Conservation (phyloP, 2,113 vertebrate genomes). For the Gymnorhina tibicen region DNA sequence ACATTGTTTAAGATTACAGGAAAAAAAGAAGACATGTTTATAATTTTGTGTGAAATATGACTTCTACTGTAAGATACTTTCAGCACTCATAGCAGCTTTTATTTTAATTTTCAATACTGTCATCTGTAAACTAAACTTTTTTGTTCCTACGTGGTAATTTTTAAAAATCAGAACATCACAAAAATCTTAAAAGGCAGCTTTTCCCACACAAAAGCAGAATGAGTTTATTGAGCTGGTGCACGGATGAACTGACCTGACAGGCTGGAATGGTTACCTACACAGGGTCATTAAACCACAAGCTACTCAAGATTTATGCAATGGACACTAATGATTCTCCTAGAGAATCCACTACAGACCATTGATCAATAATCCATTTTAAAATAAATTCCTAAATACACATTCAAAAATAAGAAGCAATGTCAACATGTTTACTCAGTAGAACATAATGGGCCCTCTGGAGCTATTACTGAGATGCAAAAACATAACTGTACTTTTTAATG, state of each 20-base stretch:
- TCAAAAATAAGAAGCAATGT: background rate
- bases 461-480: background rate
- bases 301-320: background rate
- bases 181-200: background rate
- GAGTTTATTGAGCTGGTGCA: background rate
- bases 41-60: background rate
- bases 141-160: background rate
- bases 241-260: background rate
- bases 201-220: background rate
- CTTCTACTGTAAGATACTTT: background rate
- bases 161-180: background rate
- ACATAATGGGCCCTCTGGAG: background rate
- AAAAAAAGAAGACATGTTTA: background rate
- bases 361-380: background rate
- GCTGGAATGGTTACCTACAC: background rate
- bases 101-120: background rate
- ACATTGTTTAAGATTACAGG: background rate
- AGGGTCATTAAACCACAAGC: background rate
- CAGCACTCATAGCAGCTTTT: background rate
- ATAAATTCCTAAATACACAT: background rate
- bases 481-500: background rate
- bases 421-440: background rate
- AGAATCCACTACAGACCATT: background rate
- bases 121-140: background rate
- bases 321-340: background rate